Percentiles rank a stretch among this genome's conserved stretches.
Conservation (phyloP, 2,113 vertebrate genomes). For the Rhinolophus sinicus region DNA sequence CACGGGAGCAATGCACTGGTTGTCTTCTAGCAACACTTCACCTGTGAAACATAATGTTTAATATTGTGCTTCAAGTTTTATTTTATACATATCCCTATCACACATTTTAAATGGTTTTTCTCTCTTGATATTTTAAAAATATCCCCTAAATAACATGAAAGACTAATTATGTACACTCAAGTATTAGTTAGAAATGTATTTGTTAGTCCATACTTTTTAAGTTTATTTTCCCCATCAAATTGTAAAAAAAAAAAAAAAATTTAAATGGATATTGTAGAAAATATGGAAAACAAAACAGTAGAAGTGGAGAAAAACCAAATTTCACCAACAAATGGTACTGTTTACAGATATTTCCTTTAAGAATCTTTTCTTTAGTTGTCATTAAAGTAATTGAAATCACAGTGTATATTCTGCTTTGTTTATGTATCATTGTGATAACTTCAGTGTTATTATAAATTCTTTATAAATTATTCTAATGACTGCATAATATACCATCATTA, state of each 20-base stretch:
- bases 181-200: slow-evolving; percentile 3
- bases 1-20: not conserved
- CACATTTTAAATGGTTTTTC: not conserved
- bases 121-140: not conserved
- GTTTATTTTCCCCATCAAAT: not conserved
- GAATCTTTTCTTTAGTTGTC: slow-evolving; percentile 53
- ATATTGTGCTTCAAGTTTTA: not conserved
- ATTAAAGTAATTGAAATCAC: not conserved
- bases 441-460: not conserved
- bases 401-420: not conserved
- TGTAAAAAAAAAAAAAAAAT: slow-evolving; percentile 68
- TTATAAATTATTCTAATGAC: not conserved
- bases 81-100: not conserved
- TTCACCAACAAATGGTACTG: not conserved
- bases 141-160: not conserved
- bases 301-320: not conserved
- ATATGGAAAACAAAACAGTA: not conserved
- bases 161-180: not conserved
- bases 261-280: not conserved
- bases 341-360: not conserved
- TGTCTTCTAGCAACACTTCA: not conserved
- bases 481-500: not conserved
- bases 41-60: not conserved
- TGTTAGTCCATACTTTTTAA: not conserved
- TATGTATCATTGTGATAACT: not conserved